Percentiles rank a stretch among this genome's conserved stretches.
These are phyloP conservation scores for Diadegma fenestrale DNA, from an alignment of 2,888 invertebrate species.

Conservation along the genomic window DNA sequence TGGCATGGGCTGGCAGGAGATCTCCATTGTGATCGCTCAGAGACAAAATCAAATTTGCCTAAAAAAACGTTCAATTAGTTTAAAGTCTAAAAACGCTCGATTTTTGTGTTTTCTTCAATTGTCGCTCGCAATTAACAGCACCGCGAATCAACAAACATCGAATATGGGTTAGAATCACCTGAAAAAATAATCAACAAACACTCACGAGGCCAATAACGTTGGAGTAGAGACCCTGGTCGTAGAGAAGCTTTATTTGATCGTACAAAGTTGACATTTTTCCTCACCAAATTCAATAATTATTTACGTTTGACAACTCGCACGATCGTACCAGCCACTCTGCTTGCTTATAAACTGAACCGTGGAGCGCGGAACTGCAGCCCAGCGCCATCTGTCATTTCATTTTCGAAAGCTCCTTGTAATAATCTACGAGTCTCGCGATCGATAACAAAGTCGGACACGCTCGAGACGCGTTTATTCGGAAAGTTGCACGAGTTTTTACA, in stretches of 20 bases:
- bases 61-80: slow-evolving; percentile 74
- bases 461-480: too few relatives aligned
- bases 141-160: not conserved
- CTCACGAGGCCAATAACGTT: slow-evolving; percentile 90
- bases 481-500: too few relatives aligned
- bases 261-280: slow-evolving; percentile 86
- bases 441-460: not conserved
- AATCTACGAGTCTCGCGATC: not conserved
- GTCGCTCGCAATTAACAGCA: not conserved
- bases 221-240: slow-evolving; percentile 90
- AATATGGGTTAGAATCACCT: slow-evolving; percentile 23
- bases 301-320: slow-evolving; percentile 41
- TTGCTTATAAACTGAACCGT: not conserved
- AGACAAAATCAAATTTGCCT: slow-evolving; percentile 89
- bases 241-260: slow-evolving; percentile 89
- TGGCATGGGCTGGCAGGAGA: slow-evolving; percentile 87
- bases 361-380: not conserved
- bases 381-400: slow-evolving; percentile 45
- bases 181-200: slow-evolving; percentile 60
- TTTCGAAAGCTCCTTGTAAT: not conserved
- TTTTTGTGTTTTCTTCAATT: not conserved
- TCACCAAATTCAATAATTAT: slow-evolving; percentile 28
- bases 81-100: not conserved
- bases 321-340: slow-evolving; percentile 12
- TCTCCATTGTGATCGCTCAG: slow-evolving; percentile 89